Evolutionary conservation across 2,797 vertebrate species (phyloP), one percentile per base, ranked within the genome.

Genomic region (Tinamus major): DNA sequence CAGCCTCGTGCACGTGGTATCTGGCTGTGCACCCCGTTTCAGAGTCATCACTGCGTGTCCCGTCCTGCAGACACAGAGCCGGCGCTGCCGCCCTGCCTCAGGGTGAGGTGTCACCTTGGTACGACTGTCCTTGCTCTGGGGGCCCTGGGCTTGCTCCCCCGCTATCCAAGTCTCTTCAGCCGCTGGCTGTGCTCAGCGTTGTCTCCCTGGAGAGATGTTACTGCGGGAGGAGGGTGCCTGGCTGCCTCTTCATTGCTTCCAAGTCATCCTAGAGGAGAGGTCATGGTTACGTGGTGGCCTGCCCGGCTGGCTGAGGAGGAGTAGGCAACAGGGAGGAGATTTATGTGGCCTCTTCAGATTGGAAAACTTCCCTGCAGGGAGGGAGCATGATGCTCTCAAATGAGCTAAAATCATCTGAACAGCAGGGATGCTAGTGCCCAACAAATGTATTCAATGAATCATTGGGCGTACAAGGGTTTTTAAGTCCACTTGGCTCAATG

Each of bases 171-270:
- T 49, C 49, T 85, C 24, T n/a, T 41, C 0, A 9, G 55, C 31
- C 53, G 33, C 69, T 53, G 23, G 46, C 16, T 2, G 1, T 1
- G 1, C 61, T 24, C 33, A 6, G 2, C n/a, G 2, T 1, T 14
- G 51, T 48, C 42, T 65, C 42, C 71, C 62, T 4, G 5, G 41
- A 3, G 49, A 51, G 48, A 37, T 13, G 42, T 24, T 59, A 48
- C 74, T 15, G 70, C 46, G 14, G 53, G 46, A 61, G 59, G 41
- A 63, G 41, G 3, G 0, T 5, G 7, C 59, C 27, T 53, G 69
- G 19, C 12, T 33, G 11, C 35, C 4, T 19, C 31, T 41, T 46
- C 63, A 9, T 27, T 27, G n/a, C 1, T 3, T 71, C 46, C 3
- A 71, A 53, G 55, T 37, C 51, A 1, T 3, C 16, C 27, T 13